These are phyloP conservation scores for Spodoptera exigua DNA, from an alignment of 2,888 invertebrate genomes.

Conservation along the genomic window DNA sequence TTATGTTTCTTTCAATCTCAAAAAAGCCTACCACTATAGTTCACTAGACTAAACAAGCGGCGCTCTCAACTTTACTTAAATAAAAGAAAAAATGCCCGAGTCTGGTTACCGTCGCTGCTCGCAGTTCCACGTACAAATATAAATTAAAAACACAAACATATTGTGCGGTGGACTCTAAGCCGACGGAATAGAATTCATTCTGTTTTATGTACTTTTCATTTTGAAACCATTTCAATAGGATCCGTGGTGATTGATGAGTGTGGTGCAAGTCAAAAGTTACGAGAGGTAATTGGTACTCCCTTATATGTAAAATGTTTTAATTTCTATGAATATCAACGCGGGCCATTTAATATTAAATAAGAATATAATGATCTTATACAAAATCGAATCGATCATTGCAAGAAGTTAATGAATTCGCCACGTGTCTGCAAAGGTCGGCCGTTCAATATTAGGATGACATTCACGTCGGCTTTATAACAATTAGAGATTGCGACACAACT, in stretches of 20 bases:
- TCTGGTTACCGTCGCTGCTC: slow-evolving; percentile 62
- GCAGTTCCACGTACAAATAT: slow-evolving; percentile 52
- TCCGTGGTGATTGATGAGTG: slow-evolving; percentile 39
- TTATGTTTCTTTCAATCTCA: too few relatives aligned
- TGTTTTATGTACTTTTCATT: slow-evolving; percentile 28
- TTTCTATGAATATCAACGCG: too few relatives aligned
- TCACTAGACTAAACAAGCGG: slow-evolving; percentile 5
- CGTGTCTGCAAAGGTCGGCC: slow-evolving; percentile 20
- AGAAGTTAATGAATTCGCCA: slow-evolving; percentile 24
- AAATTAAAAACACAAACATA: slow-evolving; percentile 49
- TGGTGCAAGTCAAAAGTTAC: slow-evolving; percentile 39
- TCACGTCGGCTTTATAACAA: slow-evolving; percentile 34
- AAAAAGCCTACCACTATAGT: background rate
- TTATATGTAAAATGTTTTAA: too few relatives aligned
- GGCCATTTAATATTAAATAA: too few relatives aligned
- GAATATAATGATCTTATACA: background rate
- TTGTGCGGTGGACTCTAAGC: slow-evolving; percentile 25
- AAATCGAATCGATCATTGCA: slow-evolving; percentile 28
- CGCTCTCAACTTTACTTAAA: slow-evolving; percentile 46
- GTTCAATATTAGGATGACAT: slow-evolving; percentile 26
- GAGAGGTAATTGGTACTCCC: slow-evolving; percentile 1
- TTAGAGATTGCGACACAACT: slow-evolving; percentile 7
- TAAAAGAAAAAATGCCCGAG: slow-evolving; percentile 60
- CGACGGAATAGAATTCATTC: slow-evolving; percentile 32
- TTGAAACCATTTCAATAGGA: slow-evolving; percentile 46